A percentile compares a stretch with the other conserved stretches of the same genome.
Evolutionary conservation across 2,888 invertebrate species (phyloP).

Genomic region (Dryocosmus kuriphilus): DNA sequence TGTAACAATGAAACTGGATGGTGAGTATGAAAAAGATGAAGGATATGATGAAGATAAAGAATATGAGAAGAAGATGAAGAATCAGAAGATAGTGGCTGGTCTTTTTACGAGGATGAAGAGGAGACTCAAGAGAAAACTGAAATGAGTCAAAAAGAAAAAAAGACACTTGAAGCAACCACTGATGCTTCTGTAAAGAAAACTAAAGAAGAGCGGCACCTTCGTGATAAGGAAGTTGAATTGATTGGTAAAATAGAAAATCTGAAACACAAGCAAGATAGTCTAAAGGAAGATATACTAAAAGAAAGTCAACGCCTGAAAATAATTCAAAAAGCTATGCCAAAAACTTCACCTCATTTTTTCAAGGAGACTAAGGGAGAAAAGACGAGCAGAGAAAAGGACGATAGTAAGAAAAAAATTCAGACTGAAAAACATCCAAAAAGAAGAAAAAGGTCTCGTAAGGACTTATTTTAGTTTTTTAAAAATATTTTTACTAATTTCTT

Average conservation of each 20-base stretch:
- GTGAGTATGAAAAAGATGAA: not conserved
- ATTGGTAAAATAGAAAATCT: slow-evolving; percentile 7
- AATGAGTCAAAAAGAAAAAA: not conserved
- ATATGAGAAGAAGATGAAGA: not conserved
- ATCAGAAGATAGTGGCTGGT: not conserved
- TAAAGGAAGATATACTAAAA: not conserved
- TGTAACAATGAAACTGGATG: not conserved
- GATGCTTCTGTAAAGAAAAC: not conserved
- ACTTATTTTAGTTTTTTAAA: no score
- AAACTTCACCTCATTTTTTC: not conserved
- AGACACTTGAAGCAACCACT: not conserved
- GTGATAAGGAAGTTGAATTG: not conserved
- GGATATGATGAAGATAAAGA: not conserved
- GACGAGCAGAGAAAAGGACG: not conserved
- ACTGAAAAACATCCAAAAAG: not conserved
- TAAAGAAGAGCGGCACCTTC: not conserved
- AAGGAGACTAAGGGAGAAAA: not conserved
- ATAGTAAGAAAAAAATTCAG: not conserved
- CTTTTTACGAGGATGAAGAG: not conserved
- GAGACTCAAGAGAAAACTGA: not conserved
- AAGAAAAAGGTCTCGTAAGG: no score
- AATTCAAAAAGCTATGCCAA: not conserved
- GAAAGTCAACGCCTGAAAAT: not conserved
- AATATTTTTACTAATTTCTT: no score
- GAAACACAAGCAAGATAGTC: not conserved